Conservation (phyloP, 2,888 invertebrate species). For the Disparrhopalites patrizii region DNA sequence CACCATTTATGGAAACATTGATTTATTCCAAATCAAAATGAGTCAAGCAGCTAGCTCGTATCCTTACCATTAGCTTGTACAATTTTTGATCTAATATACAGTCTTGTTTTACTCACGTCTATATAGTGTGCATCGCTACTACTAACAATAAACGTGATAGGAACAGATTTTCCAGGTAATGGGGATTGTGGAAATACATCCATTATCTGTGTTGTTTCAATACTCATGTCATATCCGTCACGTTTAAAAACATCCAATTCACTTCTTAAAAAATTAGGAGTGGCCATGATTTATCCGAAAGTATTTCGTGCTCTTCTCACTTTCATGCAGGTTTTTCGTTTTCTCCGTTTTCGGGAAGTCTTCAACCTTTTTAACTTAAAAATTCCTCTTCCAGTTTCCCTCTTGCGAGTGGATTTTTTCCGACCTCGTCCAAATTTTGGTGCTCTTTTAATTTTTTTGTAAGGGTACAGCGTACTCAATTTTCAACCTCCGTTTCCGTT, state of each 20-base stretch:
- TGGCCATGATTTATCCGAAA: background rate
- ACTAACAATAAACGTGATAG: constrained; percentile 28
- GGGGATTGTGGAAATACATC: constrained; percentile 18
- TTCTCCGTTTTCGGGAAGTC: background rate
- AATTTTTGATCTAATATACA: constrained; percentile 24
- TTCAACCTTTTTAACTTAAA: background rate
- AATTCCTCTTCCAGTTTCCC: background rate
- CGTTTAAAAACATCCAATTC: constrained; percentile 32
- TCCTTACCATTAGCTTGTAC: background rate
- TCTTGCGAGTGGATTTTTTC: background rate
- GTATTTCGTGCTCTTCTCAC: background rate
- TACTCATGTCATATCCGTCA: constrained; percentile 27
- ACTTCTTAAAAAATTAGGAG: background rate
- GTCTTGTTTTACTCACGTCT: constrained; percentile 15
- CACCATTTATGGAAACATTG: background rate
- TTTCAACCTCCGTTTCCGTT: too few relatives aligned
- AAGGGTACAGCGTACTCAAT: background rate
- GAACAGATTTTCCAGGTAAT: constrained; percentile 5
- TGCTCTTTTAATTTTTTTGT: background rate
- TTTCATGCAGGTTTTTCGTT: background rate
- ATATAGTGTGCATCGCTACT: constrained; percentile 33
- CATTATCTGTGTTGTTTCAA: background rate
- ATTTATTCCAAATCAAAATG: too few relatives aligned
- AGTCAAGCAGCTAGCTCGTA: too few relatives aligned
- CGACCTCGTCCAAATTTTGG: background rate